phyloP scores from a whole-genome alignment of 2,113 vertebrate genomes.

The Candoia aspera region DNA sequence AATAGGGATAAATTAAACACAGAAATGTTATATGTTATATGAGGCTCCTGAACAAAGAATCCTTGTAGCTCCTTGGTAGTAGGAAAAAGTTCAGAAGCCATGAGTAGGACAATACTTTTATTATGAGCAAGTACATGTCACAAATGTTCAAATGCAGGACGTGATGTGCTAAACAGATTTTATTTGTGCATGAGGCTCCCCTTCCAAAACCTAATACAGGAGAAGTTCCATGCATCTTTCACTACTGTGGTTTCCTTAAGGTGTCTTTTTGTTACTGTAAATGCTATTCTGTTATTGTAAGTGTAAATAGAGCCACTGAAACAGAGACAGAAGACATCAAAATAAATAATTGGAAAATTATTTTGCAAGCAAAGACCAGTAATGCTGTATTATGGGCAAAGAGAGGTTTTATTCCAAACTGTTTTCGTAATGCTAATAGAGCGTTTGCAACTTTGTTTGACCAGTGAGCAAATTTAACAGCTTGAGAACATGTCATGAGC shows the following conservation, averaged over 20 bases:
- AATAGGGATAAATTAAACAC: background rate
- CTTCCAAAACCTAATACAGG: background rate
- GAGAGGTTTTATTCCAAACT: background rate
- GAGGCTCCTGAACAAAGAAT: too few species aligned
- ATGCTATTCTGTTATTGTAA: background rate
- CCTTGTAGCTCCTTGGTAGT: background rate
- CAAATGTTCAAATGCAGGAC: background rate
- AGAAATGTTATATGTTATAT: too few species aligned
- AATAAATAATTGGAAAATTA: background rate
- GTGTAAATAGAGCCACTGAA: background rate
- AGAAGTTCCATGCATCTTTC: background rate
- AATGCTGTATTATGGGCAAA: background rate
- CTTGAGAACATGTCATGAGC: background rate
- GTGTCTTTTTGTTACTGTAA: background rate
- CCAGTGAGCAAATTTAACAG: background rate
- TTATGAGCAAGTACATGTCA: background rate
- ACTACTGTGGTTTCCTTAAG: background rate
- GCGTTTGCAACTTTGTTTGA: background rate
- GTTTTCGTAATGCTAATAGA: background rate
- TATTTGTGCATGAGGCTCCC: background rate
- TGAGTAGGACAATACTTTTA: background rate
- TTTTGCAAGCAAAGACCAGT: background rate
- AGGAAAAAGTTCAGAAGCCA: background rate
- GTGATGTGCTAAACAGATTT: background rate
- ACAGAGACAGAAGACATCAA: background rate